Evolutionary conservation across 2,888 invertebrate genomes (phyloP).

Genomic region (Seladonia tumulorum): DNA sequence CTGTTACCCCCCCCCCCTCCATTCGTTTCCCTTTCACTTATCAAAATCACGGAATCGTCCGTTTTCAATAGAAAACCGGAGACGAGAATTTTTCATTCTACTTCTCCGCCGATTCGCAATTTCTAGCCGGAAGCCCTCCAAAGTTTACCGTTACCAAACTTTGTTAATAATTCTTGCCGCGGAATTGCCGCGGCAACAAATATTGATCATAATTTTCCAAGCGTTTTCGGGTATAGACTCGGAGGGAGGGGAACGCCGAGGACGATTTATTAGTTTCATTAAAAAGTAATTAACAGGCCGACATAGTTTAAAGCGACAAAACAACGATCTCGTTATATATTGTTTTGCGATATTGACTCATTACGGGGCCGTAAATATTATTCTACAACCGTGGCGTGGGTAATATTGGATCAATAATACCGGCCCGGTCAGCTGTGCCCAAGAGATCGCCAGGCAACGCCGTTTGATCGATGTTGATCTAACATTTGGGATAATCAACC

Average conservation of each 20-base stretch:
- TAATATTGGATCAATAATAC: constrained; percentile 44
- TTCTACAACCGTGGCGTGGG: not conserved
- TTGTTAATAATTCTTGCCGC: constrained; percentile 14
- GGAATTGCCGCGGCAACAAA: constrained; percentile 3
- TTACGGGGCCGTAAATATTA: constrained; percentile 48
- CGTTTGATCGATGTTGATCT: constrained; percentile 41
- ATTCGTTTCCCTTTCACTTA: not conserved
- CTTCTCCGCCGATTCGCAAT: not conserved
- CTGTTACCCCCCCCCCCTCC: not conserved
- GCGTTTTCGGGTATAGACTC: too few relatives aligned
- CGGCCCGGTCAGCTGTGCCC: constrained; percentile 1
- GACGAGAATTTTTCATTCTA: not conserved
- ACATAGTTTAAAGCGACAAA: not conserved
- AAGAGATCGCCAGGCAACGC: constrained; percentile 17
- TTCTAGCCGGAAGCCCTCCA: not conserved
- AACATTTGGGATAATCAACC: constrained; percentile 16
- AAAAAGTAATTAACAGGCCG: constrained; percentile 40
- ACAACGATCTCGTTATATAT: constrained; percentile 28
- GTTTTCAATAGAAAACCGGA: not conserved
- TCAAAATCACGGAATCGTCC: not conserved
- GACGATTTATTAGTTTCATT: constrained; percentile 40
- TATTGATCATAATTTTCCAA: constrained; percentile 21
- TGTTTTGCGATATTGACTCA: constrained; percentile 43
- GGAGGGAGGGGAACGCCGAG: not conserved
- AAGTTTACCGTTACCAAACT: constrained; percentile 14